Conservation (phyloP, 2,797 vertebrate species). For the Bradypodion pumilum region DNA sequence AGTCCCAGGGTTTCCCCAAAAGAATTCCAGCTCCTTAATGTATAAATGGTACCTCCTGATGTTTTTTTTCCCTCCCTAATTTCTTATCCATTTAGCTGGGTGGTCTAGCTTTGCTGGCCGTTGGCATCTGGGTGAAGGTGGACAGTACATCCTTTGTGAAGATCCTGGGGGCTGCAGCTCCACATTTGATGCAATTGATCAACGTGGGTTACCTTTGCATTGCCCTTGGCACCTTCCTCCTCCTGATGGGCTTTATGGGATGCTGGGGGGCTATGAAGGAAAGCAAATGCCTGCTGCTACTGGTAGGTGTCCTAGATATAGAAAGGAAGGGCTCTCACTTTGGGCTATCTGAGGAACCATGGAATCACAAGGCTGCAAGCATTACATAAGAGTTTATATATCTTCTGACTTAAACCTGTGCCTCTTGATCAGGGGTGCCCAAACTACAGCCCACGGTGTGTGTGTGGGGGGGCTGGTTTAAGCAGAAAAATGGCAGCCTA, state of each 20-base stretch:
- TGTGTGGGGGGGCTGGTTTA: no score
- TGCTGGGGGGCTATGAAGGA: constrained; percentile 81
- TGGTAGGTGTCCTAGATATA: constrained; percentile 67
- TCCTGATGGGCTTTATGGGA: constrained; percentile 83
- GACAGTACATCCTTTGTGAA: constrained; percentile 78
- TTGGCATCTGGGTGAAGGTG: constrained; percentile 86
- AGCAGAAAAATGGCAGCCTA: no score
- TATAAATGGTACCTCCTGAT: background rate
- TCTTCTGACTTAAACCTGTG: background rate
- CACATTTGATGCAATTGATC: constrained; percentile 73
- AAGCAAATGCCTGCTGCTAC: constrained; percentile 80
- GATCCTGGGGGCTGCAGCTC: constrained; percentile 66
- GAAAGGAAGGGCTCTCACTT: background rate
- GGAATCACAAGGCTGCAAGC: background rate
- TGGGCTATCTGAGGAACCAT: background rate
- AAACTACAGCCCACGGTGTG: no score
- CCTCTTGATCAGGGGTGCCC: no score
- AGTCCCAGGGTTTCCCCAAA: background rate
- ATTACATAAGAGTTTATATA: background rate
- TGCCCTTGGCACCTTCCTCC: constrained; percentile 74
- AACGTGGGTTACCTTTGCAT: constrained; percentile 85
- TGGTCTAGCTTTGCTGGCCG: constrained; percentile 76
- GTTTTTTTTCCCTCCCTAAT: background rate
- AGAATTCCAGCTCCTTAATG: background rate
- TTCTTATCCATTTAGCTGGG: constrained; percentile 72